Percentiles rank a stretch among this genome's conserved stretches.
Conservation (phyloP, 1,140 invertebrate species). For the Heliconius hewitsoni region DNA sequence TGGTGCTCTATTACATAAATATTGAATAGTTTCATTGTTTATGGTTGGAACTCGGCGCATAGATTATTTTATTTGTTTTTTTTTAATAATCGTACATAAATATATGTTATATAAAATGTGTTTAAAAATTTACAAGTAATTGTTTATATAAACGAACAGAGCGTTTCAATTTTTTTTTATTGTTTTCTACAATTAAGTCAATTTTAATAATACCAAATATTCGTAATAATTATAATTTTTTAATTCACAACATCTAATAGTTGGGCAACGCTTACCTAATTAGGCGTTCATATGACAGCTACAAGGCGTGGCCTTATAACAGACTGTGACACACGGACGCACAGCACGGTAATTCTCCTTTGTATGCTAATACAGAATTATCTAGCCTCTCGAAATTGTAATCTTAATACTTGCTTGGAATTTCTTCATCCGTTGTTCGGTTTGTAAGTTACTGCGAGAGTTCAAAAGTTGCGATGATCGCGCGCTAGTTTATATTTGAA, state of each 20-base stretch:
- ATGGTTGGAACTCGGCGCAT: constrained; percentile 46
- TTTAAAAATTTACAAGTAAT: no score
- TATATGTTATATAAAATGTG: not conserved
- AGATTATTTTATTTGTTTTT: constrained; percentile 47
- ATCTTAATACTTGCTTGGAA: constrained; percentile 75
- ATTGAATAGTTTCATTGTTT: constrained; percentile 71
- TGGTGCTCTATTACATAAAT: constrained; percentile 71
- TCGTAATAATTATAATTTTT: constrained; percentile 6
- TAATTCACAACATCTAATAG: constrained; percentile 32
- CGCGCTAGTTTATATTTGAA: not conserved
- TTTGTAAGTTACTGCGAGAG: constrained; percentile 27
- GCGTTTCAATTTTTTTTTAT: not conserved
- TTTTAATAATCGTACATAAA: constrained; percentile 9
- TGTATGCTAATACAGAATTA: constrained; percentile 79
- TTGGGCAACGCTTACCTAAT: constrained; percentile 68
- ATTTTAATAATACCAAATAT: not conserved
- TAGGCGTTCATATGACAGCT: constrained; percentile 75
- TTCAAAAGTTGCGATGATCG: constrained; percentile 22
- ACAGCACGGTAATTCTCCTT: constrained; percentile 76
- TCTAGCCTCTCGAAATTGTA: constrained; percentile 77
- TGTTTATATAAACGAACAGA: no score
- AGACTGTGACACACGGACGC: constrained; percentile 70
- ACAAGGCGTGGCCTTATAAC: constrained; percentile 74
- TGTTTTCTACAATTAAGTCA: not conserved
- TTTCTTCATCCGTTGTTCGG: constrained; percentile 74